Evolutionary conservation across 2,797 vertebrate species (phyloP).

Genomic region (Hoplostethus atlanticus): DNA sequence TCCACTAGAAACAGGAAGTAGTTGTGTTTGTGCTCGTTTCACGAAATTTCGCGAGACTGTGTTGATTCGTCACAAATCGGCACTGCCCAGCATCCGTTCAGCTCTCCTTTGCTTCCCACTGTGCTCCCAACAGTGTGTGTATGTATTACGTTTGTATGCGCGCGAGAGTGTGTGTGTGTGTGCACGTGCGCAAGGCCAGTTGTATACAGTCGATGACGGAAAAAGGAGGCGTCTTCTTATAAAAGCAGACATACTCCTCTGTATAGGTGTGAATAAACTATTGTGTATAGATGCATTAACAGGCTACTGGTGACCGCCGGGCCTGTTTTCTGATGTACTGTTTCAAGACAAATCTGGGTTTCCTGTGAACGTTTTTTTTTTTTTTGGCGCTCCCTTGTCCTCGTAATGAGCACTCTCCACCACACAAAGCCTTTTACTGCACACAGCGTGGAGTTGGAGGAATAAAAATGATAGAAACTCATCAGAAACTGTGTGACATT

Average conservation of each 20-base stretch:
- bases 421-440: conserved; percentile 76
- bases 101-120: conserved; percentile 48
- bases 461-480: conserved; percentile 5
- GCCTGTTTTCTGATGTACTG: conserved; percentile 62
- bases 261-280: conserved; percentile 76
- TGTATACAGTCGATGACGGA: conserved; percentile 45
- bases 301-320: conserved; percentile 37
- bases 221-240: conserved; percentile 63
- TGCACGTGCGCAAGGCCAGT: conserved; percentile 71
- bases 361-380: conserved; percentile 31
- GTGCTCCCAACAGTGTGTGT: conserved; percentile 56
- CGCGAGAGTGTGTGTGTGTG: conserved; percentile 3
- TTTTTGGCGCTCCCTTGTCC: conserved; percentile 7
- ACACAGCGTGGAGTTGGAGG: conserved; percentile 57
- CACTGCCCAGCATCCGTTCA: conserved; percentile 54
- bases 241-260: conserved; percentile 67
- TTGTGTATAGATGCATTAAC: conserved; percentile 58
- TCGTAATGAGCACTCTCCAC: conserved; percentile 60
- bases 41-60: conserved; percentile 9
- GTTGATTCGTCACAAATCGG: conserved; percentile 42
- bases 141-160: conserved; percentile 17
- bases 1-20: too few relatives aligned
- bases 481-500: conserved; percentile 31
- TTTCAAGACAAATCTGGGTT: conserved; percentile 63
- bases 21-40: conserved; percentile 7